These are phyloP conservation scores for Bombus terrestris DNA, from an alignment of 1,140 invertebrate genomes.

Conservation along the genomic window DNA sequence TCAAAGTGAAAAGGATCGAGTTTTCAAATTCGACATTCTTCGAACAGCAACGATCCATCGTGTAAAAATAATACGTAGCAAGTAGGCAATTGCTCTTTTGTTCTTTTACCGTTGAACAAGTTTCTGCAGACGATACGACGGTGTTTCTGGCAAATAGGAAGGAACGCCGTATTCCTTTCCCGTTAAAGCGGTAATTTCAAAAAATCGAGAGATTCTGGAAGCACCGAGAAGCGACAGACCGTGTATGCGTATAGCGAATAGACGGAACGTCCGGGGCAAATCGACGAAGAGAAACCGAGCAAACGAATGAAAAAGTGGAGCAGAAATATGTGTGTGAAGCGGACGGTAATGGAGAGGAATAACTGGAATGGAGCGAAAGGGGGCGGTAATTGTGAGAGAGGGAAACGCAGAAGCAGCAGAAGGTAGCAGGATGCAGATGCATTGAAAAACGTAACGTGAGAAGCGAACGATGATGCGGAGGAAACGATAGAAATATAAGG, in stretches of 20 bases:
- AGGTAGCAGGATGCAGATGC: slow-evolving; percentile 21
- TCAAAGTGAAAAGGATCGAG: too few relatives aligned
- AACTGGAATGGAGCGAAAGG: slow-evolving; percentile 20
- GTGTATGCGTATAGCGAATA: slow-evolving; percentile 15
- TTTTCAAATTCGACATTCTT: too few relatives aligned
- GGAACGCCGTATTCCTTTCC: not conserved
- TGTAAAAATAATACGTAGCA: too few relatives aligned
- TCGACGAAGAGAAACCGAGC: slow-evolving; percentile 10
- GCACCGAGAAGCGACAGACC: slow-evolving; percentile 16
- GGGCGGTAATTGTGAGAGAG: slow-evolving; percentile 32
- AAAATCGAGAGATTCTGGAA: slow-evolving; percentile 18
- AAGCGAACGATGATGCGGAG: slow-evolving; percentile 65
- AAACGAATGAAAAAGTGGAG: slow-evolving; percentile 44
- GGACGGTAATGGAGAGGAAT: not conserved
- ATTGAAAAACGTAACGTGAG: slow-evolving; percentile 40
- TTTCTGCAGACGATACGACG: not conserved
- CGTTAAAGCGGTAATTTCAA: slow-evolving; percentile 3
- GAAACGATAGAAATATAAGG: slow-evolving; percentile 78
- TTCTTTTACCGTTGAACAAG: not conserved
- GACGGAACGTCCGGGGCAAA: slow-evolving; percentile 12
- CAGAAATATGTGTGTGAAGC: slow-evolving; percentile 38
- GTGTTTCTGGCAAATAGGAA: not conserved
- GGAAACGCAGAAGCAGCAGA: slow-evolving; percentile 22
- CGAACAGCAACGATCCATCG: too few relatives aligned
- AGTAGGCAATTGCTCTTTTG: too few relatives aligned